phyloP scores from a whole-genome alignment of 1,140 invertebrate genomes.

The Uloborus diversus region DNA sequence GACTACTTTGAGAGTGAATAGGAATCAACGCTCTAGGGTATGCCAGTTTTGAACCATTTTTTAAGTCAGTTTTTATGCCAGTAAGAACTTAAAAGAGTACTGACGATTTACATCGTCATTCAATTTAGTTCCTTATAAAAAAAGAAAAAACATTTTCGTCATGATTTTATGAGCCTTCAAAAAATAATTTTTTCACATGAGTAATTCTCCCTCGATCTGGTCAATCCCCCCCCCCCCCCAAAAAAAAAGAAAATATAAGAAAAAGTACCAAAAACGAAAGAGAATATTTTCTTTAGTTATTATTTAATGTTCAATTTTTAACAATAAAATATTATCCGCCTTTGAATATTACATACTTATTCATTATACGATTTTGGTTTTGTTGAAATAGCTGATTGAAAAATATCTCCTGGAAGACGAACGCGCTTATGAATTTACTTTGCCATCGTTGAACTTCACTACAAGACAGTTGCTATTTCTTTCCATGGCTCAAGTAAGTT shows the following conservation, averaged over 20 bases:
- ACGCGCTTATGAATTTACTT: neutral
- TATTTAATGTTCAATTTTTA: neutral
- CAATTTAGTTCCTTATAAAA: no score
- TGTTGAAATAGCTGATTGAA: neutral
- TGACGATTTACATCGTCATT: no score
- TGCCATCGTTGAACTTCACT: neutral
- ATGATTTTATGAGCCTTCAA: no score
- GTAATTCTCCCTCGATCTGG: no score
- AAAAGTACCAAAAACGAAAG: neutral
- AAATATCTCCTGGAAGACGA: neutral
- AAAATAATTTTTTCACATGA: no score
- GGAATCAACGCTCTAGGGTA: no score
- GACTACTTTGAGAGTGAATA: no score
- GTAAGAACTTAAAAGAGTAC: no score
- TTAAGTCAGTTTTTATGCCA: no score
- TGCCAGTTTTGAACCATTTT: no score
- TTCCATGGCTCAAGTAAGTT: neutral
- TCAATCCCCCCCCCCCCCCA: no score
- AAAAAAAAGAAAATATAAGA: neutral
- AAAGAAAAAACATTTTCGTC: no score
- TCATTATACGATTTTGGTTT: neutral
- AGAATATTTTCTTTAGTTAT: neutral
- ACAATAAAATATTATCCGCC: neutral
- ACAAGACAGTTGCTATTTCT: constrained; percentile 5
- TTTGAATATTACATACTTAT: neutral